Evolutionary conservation across 2,888 invertebrate species (phyloP).

Genomic region (Penaeus monodon): DNA sequence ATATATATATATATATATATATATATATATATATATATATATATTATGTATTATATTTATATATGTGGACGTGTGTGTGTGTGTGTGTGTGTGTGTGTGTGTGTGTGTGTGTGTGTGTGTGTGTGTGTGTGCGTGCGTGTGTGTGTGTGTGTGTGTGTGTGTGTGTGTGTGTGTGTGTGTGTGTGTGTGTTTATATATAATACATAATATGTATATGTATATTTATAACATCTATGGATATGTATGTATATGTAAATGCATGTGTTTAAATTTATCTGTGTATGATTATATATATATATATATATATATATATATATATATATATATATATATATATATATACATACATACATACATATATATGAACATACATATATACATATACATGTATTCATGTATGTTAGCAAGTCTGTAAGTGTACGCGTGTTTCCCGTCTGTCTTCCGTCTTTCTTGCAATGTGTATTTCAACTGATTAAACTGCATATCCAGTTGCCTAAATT

Average conservation of each 20-base stretch:
- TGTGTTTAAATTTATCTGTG: no score
- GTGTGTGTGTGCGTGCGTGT: not conserved
- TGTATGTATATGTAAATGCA: no score
- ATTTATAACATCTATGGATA: no score
- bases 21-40: no score
- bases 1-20: no score
- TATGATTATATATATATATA: no score
- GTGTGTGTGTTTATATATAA: not conserved
- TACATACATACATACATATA: constrained; percentile 19
- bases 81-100: not conserved
- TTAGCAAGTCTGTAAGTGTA: not conserved
- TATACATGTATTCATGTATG: constrained; percentile 22
- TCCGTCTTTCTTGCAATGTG: no score
- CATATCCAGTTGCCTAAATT: no score
- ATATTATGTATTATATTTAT: no score
- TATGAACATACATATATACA: constrained; percentile 24
- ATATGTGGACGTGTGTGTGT: no score
- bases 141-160: not conserved
- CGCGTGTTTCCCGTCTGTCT: not conserved
- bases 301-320: no score
- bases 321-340: not conserved
- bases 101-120: not conserved
- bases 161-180: not conserved
- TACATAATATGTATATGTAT: not conserved
- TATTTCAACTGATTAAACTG: no score